Evolutionary conservation across 2,888 invertebrate species (phyloP).

Genomic region (Synanthedon andrenaeformis): DNA sequence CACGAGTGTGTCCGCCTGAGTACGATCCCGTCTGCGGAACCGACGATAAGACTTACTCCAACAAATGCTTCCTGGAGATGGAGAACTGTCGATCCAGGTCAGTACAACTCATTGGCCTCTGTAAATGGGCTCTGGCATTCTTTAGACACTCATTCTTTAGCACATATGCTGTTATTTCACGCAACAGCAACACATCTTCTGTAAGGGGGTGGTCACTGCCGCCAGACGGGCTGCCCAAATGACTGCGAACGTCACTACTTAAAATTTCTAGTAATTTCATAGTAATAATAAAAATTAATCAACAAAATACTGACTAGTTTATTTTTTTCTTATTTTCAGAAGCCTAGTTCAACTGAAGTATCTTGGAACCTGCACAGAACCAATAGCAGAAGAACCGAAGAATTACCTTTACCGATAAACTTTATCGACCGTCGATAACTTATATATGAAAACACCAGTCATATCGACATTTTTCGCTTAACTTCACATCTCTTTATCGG

Average conservation of each 20-base stretch:
- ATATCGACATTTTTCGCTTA: slow-evolving; percentile 16
- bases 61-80: slow-evolving; percentile 91
- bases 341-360: slow-evolving; percentile 82
- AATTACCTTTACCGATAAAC: slow-evolving; percentile 82
- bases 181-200: too few relatives aligned
- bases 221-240: too few relatives aligned
- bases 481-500: neutral
- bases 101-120: slow-evolving; percentile 4
- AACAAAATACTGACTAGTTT: too few relatives aligned
- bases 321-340: slow-evolving; percentile 32
- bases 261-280: too few relatives aligned
- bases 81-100: slow-evolving; percentile 88
- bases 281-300: too few relatives aligned
- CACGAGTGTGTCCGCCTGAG: slow-evolving; percentile 86
- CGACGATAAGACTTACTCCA: slow-evolving; percentile 92
- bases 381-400: slow-evolving; percentile 84
- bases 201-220: too few relatives aligned
- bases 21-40: slow-evolving; percentile 95
- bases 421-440: slow-evolving; percentile 9
- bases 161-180: too few relatives aligned
- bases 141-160: too few relatives aligned
- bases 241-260: too few relatives aligned
- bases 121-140: too few relatives aligned
- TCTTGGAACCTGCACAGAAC: slow-evolving; percentile 87
- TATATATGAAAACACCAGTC: slow-evolving; percentile 15